Percentiles rank a stretch among this genome's conserved stretches.
Conservation (phyloP, 2,113 vertebrate genomes). For the Nothoprocta perdicaria region DNA sequence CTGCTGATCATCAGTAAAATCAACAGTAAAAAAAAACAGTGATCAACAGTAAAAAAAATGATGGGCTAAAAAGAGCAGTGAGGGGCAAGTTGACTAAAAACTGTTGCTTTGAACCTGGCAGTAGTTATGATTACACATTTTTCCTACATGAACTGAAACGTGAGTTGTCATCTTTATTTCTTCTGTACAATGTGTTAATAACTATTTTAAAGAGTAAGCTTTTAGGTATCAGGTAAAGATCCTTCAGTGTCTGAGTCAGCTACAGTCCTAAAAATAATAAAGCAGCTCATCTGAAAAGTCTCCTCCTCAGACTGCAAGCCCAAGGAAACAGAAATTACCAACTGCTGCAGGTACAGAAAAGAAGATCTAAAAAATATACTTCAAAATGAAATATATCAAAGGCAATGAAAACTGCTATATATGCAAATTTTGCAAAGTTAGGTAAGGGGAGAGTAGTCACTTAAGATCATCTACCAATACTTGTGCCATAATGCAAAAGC, state of each 20-base stretch:
- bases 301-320: not conserved
- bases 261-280: not conserved
- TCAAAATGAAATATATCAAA: not conserved
- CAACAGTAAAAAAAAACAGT: not conserved
- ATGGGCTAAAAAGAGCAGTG: not conserved
- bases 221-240: not conserved
- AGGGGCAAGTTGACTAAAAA: not conserved
- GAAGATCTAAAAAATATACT: not conserved
- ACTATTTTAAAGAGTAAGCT: not conserved
- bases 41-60: not conserved
- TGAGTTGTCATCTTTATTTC: not conserved
- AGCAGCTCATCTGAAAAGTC: not conserved
- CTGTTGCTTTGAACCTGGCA: not conserved
- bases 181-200: not conserved
- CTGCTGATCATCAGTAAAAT: not conserved
- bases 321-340: not conserved
- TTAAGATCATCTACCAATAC: constrained; percentile 30
- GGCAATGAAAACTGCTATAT: not conserved
- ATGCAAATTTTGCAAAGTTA: not conserved
- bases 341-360: not conserved
- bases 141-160: not conserved
- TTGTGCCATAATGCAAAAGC: not conserved
- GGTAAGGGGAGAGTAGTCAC: not conserved
- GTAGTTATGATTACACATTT: not conserved
- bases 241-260: not conserved